A percentile compares a stretch with the other conserved stretches of the same genome.
These are phyloP conservation scores for Matsumyia berberina DNA, from an alignment of 2,888 invertebrate genomes.

Conservation along the genomic window DNA sequence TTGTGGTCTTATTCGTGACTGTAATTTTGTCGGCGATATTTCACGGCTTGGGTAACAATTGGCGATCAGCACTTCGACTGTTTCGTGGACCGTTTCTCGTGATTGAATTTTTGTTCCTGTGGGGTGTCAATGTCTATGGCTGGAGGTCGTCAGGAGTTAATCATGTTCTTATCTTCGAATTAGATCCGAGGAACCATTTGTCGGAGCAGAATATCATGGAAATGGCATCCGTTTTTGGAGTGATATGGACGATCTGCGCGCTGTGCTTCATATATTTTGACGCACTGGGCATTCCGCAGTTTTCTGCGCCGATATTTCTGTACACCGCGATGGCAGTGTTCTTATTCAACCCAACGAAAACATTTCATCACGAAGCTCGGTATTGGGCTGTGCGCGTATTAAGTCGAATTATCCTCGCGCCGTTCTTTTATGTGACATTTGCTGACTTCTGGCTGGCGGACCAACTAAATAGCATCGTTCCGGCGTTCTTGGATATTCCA, in stretches of 20 bases:
- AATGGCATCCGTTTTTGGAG: slow-evolving; percentile 90
- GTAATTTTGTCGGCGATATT: slow-evolving; percentile 89
- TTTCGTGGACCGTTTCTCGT: slow-evolving; percentile 92
- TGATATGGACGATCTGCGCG: slow-evolving; percentile 89
- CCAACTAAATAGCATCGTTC: slow-evolving; percentile 91
- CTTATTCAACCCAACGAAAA: slow-evolving; percentile 90
- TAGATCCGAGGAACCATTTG: slow-evolving; percentile 91
- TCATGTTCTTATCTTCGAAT: slow-evolving; percentile 92
- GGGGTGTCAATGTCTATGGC: slow-evolving; percentile 92
- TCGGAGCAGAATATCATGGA: slow-evolving; percentile 92
- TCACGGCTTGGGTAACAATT: slow-evolving; percentile 85
- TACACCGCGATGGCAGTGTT: slow-evolving; percentile 88
- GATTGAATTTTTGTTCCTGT: slow-evolving; percentile 90
- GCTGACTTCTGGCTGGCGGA: slow-evolving; percentile 95
- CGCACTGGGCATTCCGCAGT: slow-evolving; percentile 89
- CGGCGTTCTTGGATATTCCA: slow-evolving; percentile 91
- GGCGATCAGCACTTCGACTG: slow-evolving; percentile 89
- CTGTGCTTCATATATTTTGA: slow-evolving; percentile 89
- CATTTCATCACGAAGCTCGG: slow-evolving; percentile 90
- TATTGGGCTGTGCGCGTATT: slow-evolving; percentile 88
- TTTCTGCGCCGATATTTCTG: slow-evolving; percentile 90
- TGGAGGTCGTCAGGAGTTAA: slow-evolving; percentile 93
- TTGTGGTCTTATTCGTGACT: slow-evolving; percentile 89
- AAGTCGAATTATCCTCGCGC: slow-evolving; percentile 89
- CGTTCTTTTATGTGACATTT: slow-evolving; percentile 91